Conservation (phyloP, 2,113 vertebrate species). For the Nannobrachium achirus region DNA sequence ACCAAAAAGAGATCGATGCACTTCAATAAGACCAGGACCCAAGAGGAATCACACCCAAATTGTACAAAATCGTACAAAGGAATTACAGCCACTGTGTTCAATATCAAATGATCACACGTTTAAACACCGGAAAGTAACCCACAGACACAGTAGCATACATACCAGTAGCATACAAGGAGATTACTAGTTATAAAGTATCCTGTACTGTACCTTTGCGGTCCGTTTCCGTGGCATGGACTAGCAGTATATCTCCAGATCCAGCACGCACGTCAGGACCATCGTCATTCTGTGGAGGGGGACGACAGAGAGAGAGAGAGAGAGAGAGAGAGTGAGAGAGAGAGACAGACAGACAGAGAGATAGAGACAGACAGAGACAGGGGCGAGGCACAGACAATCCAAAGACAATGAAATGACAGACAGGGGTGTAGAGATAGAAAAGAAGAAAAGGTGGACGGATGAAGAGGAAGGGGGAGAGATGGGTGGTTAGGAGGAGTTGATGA, state of each 20-base stretch:
- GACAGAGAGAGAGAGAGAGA: neutral
- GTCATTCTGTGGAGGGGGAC: slow-evolving; percentile 82
- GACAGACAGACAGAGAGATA: neutral
- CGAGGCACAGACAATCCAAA: neutral
- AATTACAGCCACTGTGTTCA: slow-evolving; percentile 3
- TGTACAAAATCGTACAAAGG: slow-evolving; percentile 11
- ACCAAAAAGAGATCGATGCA: slow-evolving; percentile 7
- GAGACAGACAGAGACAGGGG: slow-evolving; percentile 3
- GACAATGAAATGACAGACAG: neutral
- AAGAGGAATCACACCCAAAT: neutral
- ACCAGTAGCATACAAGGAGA: neutral
- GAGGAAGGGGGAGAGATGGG: slow-evolving; percentile 14
- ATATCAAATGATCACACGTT: slow-evolving; percentile 6
- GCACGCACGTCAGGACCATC: slow-evolving; percentile 97
- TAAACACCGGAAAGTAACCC: slow-evolving; percentile 38
- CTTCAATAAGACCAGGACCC: slow-evolving; percentile 15
- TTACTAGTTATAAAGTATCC: neutral
- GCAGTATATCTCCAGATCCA: slow-evolving; percentile 93
- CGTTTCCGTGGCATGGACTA: slow-evolving; percentile 97
- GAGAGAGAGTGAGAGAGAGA: neutral
- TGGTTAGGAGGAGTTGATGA: slow-evolving; percentile 23
- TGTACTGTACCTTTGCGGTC: slow-evolving; percentile 92
- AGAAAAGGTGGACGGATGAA: neutral
- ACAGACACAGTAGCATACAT: slow-evolving; percentile 20
- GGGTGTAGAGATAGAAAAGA: slow-evolving; percentile 12